These are phyloP conservation scores for Netta rufina DNA, from an alignment of 2,797 vertebrate species.

Conservation along the genomic window DNA sequence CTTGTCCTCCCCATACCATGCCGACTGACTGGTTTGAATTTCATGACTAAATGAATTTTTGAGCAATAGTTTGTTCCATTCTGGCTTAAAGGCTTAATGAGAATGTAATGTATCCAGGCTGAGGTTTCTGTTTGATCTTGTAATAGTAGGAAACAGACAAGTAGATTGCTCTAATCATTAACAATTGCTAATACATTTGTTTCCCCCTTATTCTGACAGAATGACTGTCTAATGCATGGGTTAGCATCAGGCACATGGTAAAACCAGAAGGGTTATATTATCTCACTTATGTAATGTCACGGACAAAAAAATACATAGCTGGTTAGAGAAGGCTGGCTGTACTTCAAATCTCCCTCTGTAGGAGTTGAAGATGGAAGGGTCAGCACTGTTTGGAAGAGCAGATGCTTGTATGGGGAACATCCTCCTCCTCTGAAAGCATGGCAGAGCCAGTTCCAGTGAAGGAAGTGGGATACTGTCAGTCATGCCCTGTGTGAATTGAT, in stretches of 20 bases:
- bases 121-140: constrained; percentile 30
- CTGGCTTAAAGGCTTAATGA: constrained; percentile 47
- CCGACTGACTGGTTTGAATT: constrained; percentile 47
- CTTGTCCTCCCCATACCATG: background rate
- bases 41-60: constrained; percentile 48
- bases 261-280: background rate
- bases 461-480: background rate
- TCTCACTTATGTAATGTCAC: background rate
- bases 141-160: constrained; percentile 35
- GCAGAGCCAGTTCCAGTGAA: background rate
- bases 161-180: constrained; percentile 14
- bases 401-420: background rate
- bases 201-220: background rate
- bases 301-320: background rate
- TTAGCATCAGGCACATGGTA: background rate
- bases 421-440: background rate
- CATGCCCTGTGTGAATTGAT: background rate
- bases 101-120: constrained; percentile 24
- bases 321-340: background rate
- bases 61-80: constrained; percentile 43
- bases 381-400: background rate
- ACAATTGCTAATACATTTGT: background rate
- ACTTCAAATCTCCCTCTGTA: fast-evolving
- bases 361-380: background rate
- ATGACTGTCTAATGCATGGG: background rate